Base-by-base conservation (phyloP, 2,113 vertebrate genomes). In the Rhineura floridana region DNA sequence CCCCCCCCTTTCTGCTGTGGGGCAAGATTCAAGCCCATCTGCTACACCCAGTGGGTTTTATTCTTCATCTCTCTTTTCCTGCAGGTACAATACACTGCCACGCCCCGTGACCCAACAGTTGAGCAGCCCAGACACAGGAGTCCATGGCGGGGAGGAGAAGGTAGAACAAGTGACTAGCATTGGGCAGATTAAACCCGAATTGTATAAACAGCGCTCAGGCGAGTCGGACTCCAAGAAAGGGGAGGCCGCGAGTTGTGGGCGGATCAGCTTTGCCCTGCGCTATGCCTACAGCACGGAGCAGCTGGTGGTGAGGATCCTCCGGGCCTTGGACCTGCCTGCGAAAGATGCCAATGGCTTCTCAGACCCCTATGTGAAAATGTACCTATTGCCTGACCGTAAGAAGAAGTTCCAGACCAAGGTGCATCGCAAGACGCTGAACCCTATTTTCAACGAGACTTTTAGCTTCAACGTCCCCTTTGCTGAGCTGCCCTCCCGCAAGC, bases 361-460 rank as follows among this genome's bases (percentile, higher is more conserved):
- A 0, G 98, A 99, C 94, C 98, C 98, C 2, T 98, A 99, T 2
- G 98, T 99, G 89, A 99, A 98, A 97, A 99, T 98, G 94, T 99
- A 99, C 97, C 97, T 99, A 94, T 97, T 98, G 91, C 98, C 98
- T 1, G 98, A 98, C 95, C 97, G 98, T 92, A 99, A 99, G 97
- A 98, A 98, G 95, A 99, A 99, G 91, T 99, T 97, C 93, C 98
- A 99, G 95, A 99, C 98, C 86, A 98, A 97, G 96, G 98, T 99
- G 84, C 98, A 98, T 95, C 97, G 98, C 91, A 98, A 98, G 97
- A 99, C 98, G 12, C 96, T 98, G 89, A 99, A 98, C 94, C 98
- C 98, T 0, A 94, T 98, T 85, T 99, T 99, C 96, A 98, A 99
- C 0, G 98, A 99, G 97, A 98, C 98, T 0, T 98, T 99, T 90